phyloP scores from a whole-genome alignment of 2,113 vertebrate species.

The Paratilapia polleni region DNA sequence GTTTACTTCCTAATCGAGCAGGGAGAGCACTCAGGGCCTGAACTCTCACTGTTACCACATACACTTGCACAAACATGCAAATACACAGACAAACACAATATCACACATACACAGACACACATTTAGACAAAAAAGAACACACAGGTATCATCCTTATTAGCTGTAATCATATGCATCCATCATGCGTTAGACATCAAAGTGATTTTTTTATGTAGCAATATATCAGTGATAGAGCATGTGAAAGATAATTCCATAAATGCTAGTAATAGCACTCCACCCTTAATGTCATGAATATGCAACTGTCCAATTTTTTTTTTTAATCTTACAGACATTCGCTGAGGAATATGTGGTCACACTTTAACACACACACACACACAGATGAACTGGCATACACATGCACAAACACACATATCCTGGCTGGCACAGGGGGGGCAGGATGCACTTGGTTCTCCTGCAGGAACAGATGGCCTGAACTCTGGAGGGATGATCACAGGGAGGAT shows the following conservation, averaged over 20 bases:
- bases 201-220: constrained; percentile 33
- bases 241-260: constrained; percentile 38
- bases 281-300: constrained; percentile 50
- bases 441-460: constrained; percentile 72
- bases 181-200: constrained; percentile 41
- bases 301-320: background rate
- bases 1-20: constrained; percentile 80
- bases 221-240: constrained; percentile 11
- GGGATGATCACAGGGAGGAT: constrained; percentile 77
- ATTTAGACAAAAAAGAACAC: background rate
- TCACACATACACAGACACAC: background rate
- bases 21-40: constrained; percentile 65
- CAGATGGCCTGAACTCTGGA: constrained; percentile 80
- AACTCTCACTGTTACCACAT: constrained; percentile 57
- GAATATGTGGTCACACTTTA: constrained; percentile 29
- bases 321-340: background rate
- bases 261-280: constrained; percentile 13
- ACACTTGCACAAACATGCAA: constrained; percentile 2
- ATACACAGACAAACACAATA: background rate
- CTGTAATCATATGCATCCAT: constrained; percentile 49
- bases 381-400: constrained; percentile 41
- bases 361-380: background rate
- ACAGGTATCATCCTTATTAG: constrained; percentile 47
- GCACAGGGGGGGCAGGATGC: constrained; percentile 16
- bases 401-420: constrained; percentile 53